Percentiles rank a stretch among this genome's conserved stretches.
These are phyloP conservation scores for Actinia equina DNA, from an alignment of 64 coral and sea anemone genomes.

Conservation along the genomic window DNA sequence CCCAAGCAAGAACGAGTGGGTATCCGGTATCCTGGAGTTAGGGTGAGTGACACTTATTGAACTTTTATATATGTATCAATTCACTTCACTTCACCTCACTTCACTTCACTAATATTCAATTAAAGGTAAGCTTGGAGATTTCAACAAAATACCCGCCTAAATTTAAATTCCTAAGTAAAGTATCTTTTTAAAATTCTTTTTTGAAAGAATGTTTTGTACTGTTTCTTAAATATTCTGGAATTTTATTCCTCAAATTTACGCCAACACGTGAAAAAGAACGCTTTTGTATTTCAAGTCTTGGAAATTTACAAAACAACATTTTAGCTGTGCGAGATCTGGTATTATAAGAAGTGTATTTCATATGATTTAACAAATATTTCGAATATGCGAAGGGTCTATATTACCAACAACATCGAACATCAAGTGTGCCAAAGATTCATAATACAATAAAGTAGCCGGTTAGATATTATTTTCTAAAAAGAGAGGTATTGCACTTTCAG, in stretches of 20 bases:
- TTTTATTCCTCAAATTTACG: no score
- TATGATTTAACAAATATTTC: no score
- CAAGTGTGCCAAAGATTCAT: slow-evolving; percentile 38
- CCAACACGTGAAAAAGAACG: no score
- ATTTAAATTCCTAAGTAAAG: slow-evolving; percentile 38
- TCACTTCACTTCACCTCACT: no score
- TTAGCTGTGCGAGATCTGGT: no score
- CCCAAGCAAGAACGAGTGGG: background rate
- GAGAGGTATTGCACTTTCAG: no score
- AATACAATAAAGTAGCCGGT: slow-evolving; percentile 25
- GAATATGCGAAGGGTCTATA: background rate
- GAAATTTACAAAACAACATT: no score
- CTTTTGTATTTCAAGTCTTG: no score
- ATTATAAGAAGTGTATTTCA: no score
- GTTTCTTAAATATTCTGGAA: slow-evolving; percentile 41
- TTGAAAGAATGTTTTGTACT: slow-evolving; percentile 46
- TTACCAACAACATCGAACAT: slow-evolving; percentile 35
- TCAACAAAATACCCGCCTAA: slow-evolving; percentile 37
- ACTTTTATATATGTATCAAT: no score
- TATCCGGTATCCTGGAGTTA: background rate
- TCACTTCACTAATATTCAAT: no score
- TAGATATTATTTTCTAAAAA: slow-evolving; percentile 16
- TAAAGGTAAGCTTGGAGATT: slow-evolving; percentile 23
- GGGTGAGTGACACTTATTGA: background rate
- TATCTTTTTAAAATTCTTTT: slow-evolving; percentile 7